Percentiles rank a stretch among this genome's conserved stretches.
phyloP scores from a whole-genome alignment of 2,888 invertebrate genomes.

The Thecocarcelia acutangulata region DNA sequence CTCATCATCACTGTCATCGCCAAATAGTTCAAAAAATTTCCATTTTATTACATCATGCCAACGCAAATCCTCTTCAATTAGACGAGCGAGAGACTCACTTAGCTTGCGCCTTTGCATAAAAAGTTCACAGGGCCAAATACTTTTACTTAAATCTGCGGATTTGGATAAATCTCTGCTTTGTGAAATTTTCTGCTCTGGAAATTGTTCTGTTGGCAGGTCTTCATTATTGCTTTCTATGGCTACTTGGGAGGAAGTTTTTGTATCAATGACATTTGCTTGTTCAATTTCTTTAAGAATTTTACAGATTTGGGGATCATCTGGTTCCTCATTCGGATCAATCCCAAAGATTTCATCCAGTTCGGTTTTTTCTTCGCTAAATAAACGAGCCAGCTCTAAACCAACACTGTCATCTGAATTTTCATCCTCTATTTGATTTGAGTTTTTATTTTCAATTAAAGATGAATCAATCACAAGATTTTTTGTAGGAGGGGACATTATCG shows the following conservation, averaged over 20 bases:
- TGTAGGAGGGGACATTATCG: neutral
- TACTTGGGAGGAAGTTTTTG: neutral
- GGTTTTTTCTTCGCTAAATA: conserved; percentile 76
- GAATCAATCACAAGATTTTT: neutral
- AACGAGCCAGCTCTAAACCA: conserved; percentile 74
- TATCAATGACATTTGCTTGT: conserved; percentile 68
- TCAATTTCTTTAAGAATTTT: conserved; percentile 74
- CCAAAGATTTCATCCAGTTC: conserved; percentile 79
- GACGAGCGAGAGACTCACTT: conserved; percentile 72
- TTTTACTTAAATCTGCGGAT: conserved; percentile 73
- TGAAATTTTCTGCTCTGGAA: neutral
- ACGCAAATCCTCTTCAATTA: conserved; percentile 77
- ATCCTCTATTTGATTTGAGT: neutral
- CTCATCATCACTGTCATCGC: conserved; percentile 79
- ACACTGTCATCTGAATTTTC: conserved; percentile 68
- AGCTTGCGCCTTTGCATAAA: conserved; percentile 75
- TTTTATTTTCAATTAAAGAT: neutral
- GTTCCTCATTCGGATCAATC: conserved; percentile 71
- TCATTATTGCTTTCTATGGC: neutral
- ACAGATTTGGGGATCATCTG: conserved; percentile 74
- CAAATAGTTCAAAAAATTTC: conserved; percentile 76
- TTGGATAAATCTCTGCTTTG: neutral
- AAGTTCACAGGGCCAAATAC: conserved; percentile 79
- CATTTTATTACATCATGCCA: conserved; percentile 74
- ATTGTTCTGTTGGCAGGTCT: neutral